Evolutionary conservation across 2,888 invertebrate species (phyloP), one percentile per base, ranked within the genome.

Genomic region (Ptilodon capucinus): DNA sequence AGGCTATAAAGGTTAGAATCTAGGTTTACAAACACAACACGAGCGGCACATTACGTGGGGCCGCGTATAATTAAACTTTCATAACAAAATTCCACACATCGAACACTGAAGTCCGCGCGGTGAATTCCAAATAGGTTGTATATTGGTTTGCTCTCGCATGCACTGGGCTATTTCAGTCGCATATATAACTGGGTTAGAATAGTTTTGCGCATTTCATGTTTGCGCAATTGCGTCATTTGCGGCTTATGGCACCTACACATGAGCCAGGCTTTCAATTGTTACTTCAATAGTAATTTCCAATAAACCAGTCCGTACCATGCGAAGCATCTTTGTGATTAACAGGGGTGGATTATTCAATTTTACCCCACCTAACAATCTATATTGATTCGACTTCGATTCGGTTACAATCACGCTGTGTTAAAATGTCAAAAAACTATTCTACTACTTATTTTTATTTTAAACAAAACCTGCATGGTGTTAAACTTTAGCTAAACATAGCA

Each of bases 121-220:
- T 45, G 60, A 56, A 56, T 62, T 52, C 46, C 54, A 54, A 64
- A 62, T 57, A 60, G 42, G 46, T 57, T 36, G 38, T 32, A 35
- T 45, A 45, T 57, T 58, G 47, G 49, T 55, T 60, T 45, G 50
- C 54, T 45, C 45, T 53, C 54, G 41, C 61, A 61, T 66, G 68
- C 67, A 69, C 46, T 53, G 48, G 36, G 63, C 59, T 83, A 83
- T 84, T 83, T 79, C 64, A 59, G 74, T 56, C 61, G 39, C 53
- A 73, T 76, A 84, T 53, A 73, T 76, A 84, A 70, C 68, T 83
- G 61, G 84, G 84, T 81, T 80, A 83, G 67, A 71, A 60, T 67
- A 68, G 73, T 72, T 76, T 70, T 54, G 67, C 67, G 57, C 60
- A 66, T 68, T 69, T 61, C 57, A 53, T 47, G 42, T 30, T 51